These are phyloP conservation scores for Sussaba pulchella DNA, from an alignment of 2,888 invertebrate species.

Conservation along the genomic window DNA sequence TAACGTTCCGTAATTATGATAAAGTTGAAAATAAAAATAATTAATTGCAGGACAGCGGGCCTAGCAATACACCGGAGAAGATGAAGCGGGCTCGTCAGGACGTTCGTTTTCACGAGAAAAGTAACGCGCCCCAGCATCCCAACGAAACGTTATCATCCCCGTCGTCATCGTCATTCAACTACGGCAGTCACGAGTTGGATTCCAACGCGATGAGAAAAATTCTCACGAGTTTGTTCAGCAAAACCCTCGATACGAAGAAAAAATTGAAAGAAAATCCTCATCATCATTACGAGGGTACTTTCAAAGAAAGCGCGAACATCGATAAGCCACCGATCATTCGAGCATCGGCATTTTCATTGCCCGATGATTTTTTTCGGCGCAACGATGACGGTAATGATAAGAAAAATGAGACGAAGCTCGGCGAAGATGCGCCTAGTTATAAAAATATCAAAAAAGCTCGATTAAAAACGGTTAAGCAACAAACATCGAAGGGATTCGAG, in stretches of 20 bases:
- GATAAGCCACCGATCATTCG: conserved; percentile 73
- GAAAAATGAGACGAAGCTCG: neutral
- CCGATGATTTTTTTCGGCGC: conserved; percentile 23
- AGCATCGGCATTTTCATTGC: conserved; percentile 5
- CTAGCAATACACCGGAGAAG: conserved; percentile 87
- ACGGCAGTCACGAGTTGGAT: conserved; percentile 78
- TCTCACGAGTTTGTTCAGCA: conserved; percentile 76
- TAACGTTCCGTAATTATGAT: too few species aligned
- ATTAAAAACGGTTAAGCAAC: neutral
- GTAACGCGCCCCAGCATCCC: conserved; percentile 43
- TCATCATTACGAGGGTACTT: conserved; percentile 79
- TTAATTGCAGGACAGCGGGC: conserved; percentile 83
- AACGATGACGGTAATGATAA: conserved; percentile 9
- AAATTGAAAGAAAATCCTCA: conserved; percentile 76
- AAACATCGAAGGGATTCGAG: too few species aligned
- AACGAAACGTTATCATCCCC: conserved; percentile 60
- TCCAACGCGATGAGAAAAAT: conserved; percentile 78
- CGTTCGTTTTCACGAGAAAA: conserved; percentile 87
- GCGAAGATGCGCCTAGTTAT: neutral
- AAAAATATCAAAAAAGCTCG: neutral
- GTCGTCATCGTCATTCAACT: conserved; percentile 63
- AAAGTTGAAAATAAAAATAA: neutral
- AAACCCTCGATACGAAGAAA: conserved; percentile 76
- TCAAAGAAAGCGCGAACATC: conserved; percentile 76
- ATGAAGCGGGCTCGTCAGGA: conserved; percentile 88